A percentile compares a stretch with the other conserved stretches of the same genome.
Evolutionary conservation across 2,888 invertebrate genomes (phyloP).

Genomic region (Agrilus cyanescens): DNA sequence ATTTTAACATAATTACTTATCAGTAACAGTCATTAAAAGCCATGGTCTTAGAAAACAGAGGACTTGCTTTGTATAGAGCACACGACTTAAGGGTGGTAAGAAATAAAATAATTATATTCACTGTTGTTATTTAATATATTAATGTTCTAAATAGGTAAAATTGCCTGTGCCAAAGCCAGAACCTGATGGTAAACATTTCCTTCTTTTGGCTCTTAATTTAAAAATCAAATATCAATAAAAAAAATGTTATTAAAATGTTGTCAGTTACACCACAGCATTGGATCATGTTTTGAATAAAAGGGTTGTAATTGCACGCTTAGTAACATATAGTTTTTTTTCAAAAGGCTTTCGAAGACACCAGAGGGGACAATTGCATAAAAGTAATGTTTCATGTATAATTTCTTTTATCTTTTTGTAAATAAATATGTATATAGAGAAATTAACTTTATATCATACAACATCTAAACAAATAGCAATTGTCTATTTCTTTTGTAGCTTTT

Average conservation of each 20-base stretch:
- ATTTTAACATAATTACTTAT: too few relatives aligned
- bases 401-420: too few relatives aligned
- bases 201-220: neutral
- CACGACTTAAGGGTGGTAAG: too few relatives aligned
- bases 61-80: too few relatives aligned
- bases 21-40: too few relatives aligned
- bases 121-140: neutral
- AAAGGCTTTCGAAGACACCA: conserved; percentile 71
- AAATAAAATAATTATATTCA: neutral
- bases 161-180: conserved; percentile 5
- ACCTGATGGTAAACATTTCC: conserved; percentile 3
- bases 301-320: conserved; percentile 67
- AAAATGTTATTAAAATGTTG: conserved; percentile 15
- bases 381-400: conserved; percentile 62
- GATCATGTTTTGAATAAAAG: conserved; percentile 65
- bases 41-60: neutral
- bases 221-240: conserved; percentile 2
- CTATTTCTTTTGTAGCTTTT: too few relatives aligned
- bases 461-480: too few relatives aligned
- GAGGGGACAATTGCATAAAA: conserved; percentile 66
- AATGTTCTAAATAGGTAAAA: conserved; percentile 6
- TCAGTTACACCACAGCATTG: conserved; percentile 68
- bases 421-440: too few relatives aligned
- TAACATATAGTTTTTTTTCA: conserved; percentile 72
- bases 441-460: too few relatives aligned